phyloP scores from a whole-genome alignment of 2,113 vertebrate species.

The Xenopus borealis region DNA sequence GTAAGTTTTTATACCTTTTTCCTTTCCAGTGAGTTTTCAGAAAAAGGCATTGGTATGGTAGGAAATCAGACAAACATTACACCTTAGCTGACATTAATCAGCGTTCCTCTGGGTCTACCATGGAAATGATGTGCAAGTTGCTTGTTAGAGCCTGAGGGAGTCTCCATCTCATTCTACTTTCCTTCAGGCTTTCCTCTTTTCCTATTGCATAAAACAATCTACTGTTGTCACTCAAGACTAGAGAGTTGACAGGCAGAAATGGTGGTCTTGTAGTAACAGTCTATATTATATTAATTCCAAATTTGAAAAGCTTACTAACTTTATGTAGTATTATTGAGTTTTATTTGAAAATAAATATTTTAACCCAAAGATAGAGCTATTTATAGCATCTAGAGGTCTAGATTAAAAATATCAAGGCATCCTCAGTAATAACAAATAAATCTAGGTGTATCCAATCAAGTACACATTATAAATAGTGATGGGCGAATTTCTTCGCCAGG shows the following conservation, averaged over 20 bases:
- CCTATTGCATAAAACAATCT: conserved; percentile 39
- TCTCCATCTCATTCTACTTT: conserved; percentile 37
- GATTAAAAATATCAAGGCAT: too few species aligned
- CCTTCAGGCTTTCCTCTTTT: conserved; percentile 39
- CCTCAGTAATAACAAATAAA: too few species aligned
- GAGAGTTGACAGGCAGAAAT: conserved; percentile 30
- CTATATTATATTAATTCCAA: not conserved
- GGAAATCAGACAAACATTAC: conserved; percentile 39
- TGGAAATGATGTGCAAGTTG: conserved; percentile 40
- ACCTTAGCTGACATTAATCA: conserved; percentile 41
- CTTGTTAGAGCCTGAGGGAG: conserved; percentile 39
- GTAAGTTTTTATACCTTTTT: not conserved
- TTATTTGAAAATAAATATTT: too few species aligned
- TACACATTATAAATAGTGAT: too few species aligned
- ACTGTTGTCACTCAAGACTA: conserved; percentile 34
- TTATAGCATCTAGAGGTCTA: too few species aligned
- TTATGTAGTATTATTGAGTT: not conserved
- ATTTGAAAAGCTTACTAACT: not conserved
- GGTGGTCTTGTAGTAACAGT: conserved; percentile 17
- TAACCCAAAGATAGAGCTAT: too few species aligned
- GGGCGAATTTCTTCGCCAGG: too few species aligned
- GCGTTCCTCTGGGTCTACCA: conserved; percentile 40
- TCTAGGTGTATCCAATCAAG: too few species aligned
- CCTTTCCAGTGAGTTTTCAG: not conserved
- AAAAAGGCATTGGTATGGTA: not conserved